phyloP scores from a whole-genome alignment of 2,797 vertebrate genomes.

The Poeciliopsis presidionis region DNA sequence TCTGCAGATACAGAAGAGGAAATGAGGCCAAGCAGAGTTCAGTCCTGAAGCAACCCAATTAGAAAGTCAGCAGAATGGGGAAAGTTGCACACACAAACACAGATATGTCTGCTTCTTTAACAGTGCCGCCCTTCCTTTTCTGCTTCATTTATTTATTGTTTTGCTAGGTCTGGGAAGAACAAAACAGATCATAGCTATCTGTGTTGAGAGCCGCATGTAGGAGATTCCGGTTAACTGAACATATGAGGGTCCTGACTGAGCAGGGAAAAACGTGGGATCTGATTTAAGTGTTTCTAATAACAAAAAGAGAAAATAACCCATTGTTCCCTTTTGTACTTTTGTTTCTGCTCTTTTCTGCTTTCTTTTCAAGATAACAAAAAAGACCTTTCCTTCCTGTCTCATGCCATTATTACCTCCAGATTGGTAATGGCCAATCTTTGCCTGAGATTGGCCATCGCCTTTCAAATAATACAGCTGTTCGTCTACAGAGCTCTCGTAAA shows the following conservation, averaged over 20 bases:
- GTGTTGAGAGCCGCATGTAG: neutral
- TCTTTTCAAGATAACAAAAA: neutral
- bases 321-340: neutral
- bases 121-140: constrained; percentile 50
- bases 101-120: constrained; percentile 10
- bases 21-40: constrained; percentile 39
- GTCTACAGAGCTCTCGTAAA: neutral
- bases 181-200: neutral
- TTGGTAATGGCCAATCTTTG: no score
- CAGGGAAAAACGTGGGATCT: neutral
- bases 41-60: constrained; percentile 40
- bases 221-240: neutral
- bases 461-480: neutral
- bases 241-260: neutral
- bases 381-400: neutral
- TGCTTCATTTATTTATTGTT: constrained; percentile 69
- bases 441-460: neutral
- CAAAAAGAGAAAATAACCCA: neutral
- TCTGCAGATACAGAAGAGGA: constrained; percentile 8
- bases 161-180: constrained; percentile 29
- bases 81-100: neutral
- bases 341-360: neutral
- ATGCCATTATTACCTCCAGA: neutral
- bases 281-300: neutral
- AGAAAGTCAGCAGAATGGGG: constrained; percentile 24